A percentile compares a stretch with the other conserved stretches of the same genome.
Conservation (phyloP, 1,140 invertebrate genomes). For the Thaumetopoea pityocampa region DNA sequence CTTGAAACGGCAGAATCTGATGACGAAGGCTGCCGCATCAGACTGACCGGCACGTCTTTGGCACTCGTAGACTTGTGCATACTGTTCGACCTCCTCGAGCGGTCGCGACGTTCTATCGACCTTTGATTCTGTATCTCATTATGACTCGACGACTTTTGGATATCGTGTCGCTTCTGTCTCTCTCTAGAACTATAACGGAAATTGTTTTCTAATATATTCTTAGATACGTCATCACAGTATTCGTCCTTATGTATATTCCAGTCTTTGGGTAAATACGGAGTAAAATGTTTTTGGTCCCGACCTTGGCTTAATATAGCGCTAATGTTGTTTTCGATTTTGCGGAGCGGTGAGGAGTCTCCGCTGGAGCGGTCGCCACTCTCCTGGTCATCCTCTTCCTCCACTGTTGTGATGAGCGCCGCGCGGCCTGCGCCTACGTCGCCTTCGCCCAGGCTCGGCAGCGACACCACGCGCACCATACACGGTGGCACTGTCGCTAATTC, state of each 20-base stretch:
- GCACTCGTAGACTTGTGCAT: conserved; percentile 83
- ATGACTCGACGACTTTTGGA: conserved; percentile 78
- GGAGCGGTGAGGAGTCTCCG: conserved; percentile 76
- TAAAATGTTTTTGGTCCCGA: conserved; percentile 74
- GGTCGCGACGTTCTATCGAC: conserved; percentile 75
- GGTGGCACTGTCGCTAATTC: conserved; percentile 76
- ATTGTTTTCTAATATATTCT: conserved; percentile 71
- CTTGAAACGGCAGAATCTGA: conserved; percentile 70
- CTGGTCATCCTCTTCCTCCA: conserved; percentile 81
- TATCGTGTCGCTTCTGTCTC: conserved; percentile 73
- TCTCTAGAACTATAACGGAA: conserved; percentile 72
- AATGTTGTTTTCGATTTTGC: conserved; percentile 81
- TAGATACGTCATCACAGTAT: conserved; percentile 73
- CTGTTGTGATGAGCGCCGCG: conserved; percentile 72
- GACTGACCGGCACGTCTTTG: conserved; percentile 80
- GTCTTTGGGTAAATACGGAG: conserved; percentile 73
- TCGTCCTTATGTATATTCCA: conserved; percentile 77
- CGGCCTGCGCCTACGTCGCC: conserved; percentile 69
- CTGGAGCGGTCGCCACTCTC: conserved; percentile 73
- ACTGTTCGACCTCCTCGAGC: conserved; percentile 74
- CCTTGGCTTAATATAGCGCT: conserved; percentile 77
- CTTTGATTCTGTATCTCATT: conserved; percentile 76
- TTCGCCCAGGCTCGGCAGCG: conserved; percentile 78
- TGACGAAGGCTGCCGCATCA: conserved; percentile 67
- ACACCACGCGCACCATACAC: conserved; percentile 80